phyloP scores from a whole-genome alignment of 2,113 vertebrate genomes.

The Sardina pilchardus region DNA sequence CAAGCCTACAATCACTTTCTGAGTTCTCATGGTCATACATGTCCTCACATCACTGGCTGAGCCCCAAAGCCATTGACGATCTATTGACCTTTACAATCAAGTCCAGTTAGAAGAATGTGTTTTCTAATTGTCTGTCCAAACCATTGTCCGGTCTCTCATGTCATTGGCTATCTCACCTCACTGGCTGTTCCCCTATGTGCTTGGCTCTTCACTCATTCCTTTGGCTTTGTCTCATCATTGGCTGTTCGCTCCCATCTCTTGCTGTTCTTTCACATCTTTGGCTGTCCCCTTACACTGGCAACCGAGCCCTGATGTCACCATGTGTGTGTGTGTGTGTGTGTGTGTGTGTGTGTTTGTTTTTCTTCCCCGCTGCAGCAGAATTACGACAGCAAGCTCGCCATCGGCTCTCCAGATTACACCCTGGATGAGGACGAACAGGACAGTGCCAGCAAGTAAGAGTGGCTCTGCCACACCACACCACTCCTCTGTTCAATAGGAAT shows the following conservation, averaged over 20 bases:
- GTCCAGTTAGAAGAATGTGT: not conserved
- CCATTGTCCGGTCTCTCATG: not conserved
- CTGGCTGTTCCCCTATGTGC: not conserved
- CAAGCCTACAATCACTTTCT: not conserved
- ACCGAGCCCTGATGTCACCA: not conserved
- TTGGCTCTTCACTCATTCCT: not conserved
- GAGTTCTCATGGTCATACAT: not conserved
- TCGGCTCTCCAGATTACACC: slow-evolving; percentile 62
- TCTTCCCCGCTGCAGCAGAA: slow-evolving; percentile 60
- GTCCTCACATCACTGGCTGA: not conserved
- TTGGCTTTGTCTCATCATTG: not conserved
- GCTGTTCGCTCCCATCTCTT: not conserved
- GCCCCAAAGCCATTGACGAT: not conserved
- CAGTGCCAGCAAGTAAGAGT: slow-evolving; percentile 74
- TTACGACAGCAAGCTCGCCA: slow-evolving; percentile 61
- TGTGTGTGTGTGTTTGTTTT: slow-evolving; percentile 14
- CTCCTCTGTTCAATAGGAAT: not conserved
- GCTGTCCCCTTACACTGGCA: not conserved
- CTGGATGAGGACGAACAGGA: slow-evolving; percentile 73
- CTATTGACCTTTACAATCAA: not conserved
- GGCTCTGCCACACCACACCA: not conserved
- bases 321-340: slow-evolving; percentile 3
- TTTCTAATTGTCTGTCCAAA: not conserved
- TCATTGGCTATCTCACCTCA: not conserved
- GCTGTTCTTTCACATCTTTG: not conserved